Base-by-base conservation (phyloP, 2,797 vertebrate species). In the Acanthurus lineatus region DNA sequence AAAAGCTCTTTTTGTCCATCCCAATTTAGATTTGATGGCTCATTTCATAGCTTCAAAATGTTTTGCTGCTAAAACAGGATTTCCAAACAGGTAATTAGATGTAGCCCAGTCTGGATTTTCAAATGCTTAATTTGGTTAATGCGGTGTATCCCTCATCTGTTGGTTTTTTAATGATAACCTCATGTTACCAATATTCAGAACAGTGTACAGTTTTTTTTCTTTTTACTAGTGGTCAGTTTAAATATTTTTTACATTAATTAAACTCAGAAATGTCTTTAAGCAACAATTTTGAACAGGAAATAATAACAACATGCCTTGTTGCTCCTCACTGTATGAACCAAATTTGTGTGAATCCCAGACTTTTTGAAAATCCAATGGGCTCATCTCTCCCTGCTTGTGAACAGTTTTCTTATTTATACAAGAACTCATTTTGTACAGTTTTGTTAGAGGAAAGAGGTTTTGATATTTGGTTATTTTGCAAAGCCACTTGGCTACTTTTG, bases 381-480 rank as follows among this genome's bases (percentile, higher is more conserved):
- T 84, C 76, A 47, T 93, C 89, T 89, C 74, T 73, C 62, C 86
- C 91, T 92, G 94, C 91, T 93, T 93, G 92, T 86, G 86, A 95
- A 94, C 85, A 86, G 86, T 90, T 93, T 94, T 88, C 93, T 96
- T 96, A 96, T 96, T 96, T 97, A 96, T 96, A 95, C 93, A 94
- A 94, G 69, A 92, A 95, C 91, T 95, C 93, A 92, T 95, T 95
- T 96, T 96, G 95, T 96, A 96, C 93, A 95, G 94, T 92, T 93
- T 92, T 93, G 89, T 91, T 92, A 85, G 87, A 90, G 87, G 82
- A 90, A 90, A 93, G 83, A 91, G 88, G 88, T 94, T 93, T 94
- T 95, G 88, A 94, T 94, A 93, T 93, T 93, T 93, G 89, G 80
- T 94, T 90, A 81, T 91, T 93, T 91, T 93, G 91, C 79, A 88